A percentile compares a stretch with the other conserved stretches of the same genome.
Conservation (phyloP, 1,140 invertebrate genomes). For the Brachionus paranguensis region DNA sequence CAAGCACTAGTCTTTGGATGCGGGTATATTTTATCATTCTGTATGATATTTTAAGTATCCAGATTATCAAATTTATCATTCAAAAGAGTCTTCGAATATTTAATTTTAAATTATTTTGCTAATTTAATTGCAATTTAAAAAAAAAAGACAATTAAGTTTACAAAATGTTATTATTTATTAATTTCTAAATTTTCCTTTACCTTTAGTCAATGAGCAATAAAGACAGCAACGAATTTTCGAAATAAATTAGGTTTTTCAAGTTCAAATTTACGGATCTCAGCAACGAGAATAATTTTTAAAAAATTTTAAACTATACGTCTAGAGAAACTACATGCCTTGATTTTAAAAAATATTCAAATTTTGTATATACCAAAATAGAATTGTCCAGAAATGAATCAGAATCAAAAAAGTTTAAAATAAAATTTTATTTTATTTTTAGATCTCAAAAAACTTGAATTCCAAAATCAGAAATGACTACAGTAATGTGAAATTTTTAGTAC, state of each 20-base stretch:
- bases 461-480: slow-evolving; percentile 6
- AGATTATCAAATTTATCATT: slow-evolving; percentile 8
- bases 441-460: not conserved
- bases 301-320: not conserved
- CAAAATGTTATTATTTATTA: not conserved
- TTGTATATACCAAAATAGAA: not conserved
- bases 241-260: not conserved
- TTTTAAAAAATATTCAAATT: slow-evolving; percentile 6
- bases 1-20: not conserved
- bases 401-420: not conserved
- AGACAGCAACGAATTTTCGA: slow-evolving; percentile 12
- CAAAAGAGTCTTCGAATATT: not conserved
- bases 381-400: slow-evolving; percentile 12
- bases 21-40: not conserved
- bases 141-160: slow-evolving; percentile 35
- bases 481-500: not conserved
- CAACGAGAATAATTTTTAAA: slow-evolving; percentile 10
- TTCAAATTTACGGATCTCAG: slow-evolving; percentile 24
- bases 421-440: slow-evolving; percentile 4
- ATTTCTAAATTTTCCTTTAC: slow-evolving; percentile 23
- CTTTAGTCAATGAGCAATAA: not conserved
- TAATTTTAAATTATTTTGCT: not conserved
- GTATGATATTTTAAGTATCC: not conserved
- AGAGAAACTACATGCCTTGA: not conserved
- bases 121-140: not conserved